These are phyloP conservation scores for Drosophila histrio DNA, from an alignment of 2,888 invertebrate genomes.

Conservation along the genomic window DNA sequence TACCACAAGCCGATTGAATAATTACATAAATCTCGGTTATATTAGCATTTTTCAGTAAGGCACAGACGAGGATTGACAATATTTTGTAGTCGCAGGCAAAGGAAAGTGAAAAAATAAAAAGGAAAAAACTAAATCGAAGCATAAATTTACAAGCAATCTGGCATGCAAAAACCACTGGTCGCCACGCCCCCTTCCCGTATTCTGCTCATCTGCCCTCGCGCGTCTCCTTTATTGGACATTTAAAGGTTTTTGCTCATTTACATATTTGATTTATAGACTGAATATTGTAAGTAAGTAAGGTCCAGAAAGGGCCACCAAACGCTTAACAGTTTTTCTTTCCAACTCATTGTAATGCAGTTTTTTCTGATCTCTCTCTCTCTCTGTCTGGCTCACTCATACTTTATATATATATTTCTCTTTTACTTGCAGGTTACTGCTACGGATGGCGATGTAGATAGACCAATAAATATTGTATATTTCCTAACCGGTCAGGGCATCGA, in stretches of 20 bases:
- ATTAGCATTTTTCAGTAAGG: constrained; percentile 68
- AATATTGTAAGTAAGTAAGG: constrained; percentile 70
- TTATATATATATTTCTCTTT: constrained; percentile 3
- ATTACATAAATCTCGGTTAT: constrained; percentile 74
- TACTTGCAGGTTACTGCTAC: constrained; percentile 94
- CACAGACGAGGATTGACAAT: constrained; percentile 29
- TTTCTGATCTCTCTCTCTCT: constrained; percentile 1
- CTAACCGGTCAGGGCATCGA: constrained; percentile 98
- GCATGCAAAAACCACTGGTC: constrained; percentile 27
- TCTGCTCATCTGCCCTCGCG: neutral
- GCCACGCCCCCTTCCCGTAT: neutral
- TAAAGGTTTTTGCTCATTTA: constrained; percentile 75
- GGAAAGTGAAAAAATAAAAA: constrained; percentile 17
- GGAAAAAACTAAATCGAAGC: constrained; percentile 67
- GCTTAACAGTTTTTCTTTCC: constrained; percentile 35
- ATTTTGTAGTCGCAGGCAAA: constrained; percentile 36
- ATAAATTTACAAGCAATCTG: constrained; percentile 77
- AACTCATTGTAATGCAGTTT: constrained; percentile 49
- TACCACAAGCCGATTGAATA: constrained; percentile 72
- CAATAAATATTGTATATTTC: constrained; percentile 97
- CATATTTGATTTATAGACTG: constrained; percentile 77
- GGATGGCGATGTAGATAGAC: constrained; percentile 98
- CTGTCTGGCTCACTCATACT: neutral
- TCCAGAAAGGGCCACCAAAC: constrained; percentile 42
- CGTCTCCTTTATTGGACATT: constrained; percentile 75